Conservation (phyloP, 92 coral and sea anemone species). For the Siderastrea siderea region DNA sequence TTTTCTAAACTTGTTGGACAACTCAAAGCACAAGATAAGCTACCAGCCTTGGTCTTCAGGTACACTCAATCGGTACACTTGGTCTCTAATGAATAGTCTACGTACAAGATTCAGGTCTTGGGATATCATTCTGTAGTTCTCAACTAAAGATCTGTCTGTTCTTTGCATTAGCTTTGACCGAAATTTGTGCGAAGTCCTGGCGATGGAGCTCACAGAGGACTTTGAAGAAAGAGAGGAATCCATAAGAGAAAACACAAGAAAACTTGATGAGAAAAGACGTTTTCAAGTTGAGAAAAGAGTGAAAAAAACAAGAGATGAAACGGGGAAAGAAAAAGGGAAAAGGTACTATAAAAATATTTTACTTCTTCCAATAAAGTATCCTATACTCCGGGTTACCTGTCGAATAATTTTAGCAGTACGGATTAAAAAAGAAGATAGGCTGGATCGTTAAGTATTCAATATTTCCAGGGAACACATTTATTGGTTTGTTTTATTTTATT, state of each 20-base stretch:
- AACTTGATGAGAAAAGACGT: neutral
- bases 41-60: slow-evolving; percentile 74
- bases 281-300: neutral
- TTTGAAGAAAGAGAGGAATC: slow-evolving; percentile 7
- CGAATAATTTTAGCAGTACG: too few species aligned
- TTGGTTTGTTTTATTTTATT: too few species aligned
- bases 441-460: too few species aligned
- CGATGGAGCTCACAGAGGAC: neutral
- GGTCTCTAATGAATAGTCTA: neutral
- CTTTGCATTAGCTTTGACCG: slow-evolving; percentile 22
- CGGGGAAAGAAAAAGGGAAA: too few species aligned
- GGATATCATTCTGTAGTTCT: too few species aligned
- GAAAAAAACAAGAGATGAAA: neutral
- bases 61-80: neutral
- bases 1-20: slow-evolving; percentile 58
- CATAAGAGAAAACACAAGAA: neutral
- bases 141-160: neutral
- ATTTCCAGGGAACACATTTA: too few species aligned
- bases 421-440: too few species aligned
- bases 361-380: too few species aligned
- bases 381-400: too few species aligned
- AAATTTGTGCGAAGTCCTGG: neutral
- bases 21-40: slow-evolving; percentile 60
- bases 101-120: too few species aligned
- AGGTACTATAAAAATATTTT: too few species aligned